phyloP scores from a whole-genome alignment of 2,113 vertebrate species.

The Galbula dea region DNA sequence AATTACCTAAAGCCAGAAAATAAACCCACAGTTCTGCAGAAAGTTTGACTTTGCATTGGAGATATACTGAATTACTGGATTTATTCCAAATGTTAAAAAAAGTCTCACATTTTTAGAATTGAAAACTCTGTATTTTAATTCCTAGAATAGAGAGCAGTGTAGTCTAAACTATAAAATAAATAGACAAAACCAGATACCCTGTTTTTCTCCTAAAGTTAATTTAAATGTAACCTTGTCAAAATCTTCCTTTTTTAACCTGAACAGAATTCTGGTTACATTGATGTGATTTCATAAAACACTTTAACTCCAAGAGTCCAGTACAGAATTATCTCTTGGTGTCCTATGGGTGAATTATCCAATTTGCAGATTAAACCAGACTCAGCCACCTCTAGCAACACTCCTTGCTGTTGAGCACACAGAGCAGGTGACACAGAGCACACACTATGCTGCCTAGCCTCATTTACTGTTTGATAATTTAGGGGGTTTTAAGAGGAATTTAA shows the following conservation, averaged over 20 bases:
- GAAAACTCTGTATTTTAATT: background rate
- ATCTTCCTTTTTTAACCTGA: background rate
- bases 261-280: background rate
- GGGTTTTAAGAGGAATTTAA: background rate
- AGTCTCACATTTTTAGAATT: background rate
- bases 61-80: background rate
- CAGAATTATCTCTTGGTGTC: background rate
- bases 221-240: background rate
- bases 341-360: background rate
- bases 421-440: background rate
- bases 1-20: background rate
- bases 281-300: background rate
- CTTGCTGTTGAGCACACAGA: background rate
- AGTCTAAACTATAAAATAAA: background rate
- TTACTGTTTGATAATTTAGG: background rate
- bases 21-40: background rate
- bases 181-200: background rate
- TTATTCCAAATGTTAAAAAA: background rate
- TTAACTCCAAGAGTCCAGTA: background rate
- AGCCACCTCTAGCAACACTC: background rate
- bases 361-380: background rate
- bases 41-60: background rate
- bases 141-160: background rate
- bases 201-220: background rate
- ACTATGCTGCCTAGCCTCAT: background rate